Base-by-base conservation (phyloP, 2,888 invertebrate genomes). In the Raillietiella orientalis region DNA sequence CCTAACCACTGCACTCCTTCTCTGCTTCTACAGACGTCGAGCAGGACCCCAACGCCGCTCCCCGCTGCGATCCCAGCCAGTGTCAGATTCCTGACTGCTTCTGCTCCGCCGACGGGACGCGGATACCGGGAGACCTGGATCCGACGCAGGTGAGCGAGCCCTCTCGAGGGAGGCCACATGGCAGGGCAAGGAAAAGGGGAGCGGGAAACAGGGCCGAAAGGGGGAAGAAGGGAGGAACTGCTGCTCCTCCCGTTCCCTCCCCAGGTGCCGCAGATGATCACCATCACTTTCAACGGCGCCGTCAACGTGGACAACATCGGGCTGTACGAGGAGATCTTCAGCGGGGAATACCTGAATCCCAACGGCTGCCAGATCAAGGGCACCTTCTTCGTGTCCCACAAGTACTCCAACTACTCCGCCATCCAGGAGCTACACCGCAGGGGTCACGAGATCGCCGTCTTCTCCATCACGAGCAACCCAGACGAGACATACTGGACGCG, bases 401-500 rank as follows among this genome's bases (percentile, higher is more conserved):
- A 42, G 24, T 42, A 41, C 33, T 39, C 40, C 27, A 43, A 43
- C 29, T 43, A 44, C 33, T 40, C 41, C 5, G 39, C 40, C n/a
- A 39, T 42, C 5, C 42, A 43, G 26, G 39, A 39, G 29, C 35
- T 43, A 12, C 44, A 46, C 34, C 36, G 79, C 34, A 62, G 62
- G 33, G 82, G 82, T 23, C 79, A 82, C 42, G 82, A 82, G 52
- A 79, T 82, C 41, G 61, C 71, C 0, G 71, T 77, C 12, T 79
- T 79, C 52, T 82, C 82, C 3, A 50, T 84, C 28, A 82, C 79
- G 8, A 79, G 79, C 53, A 75, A 77, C 42, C 75, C 77, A 40
- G 74, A 75, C 37, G 77, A 79, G 14, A 62, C 67, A 38, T 82
- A 79, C 49, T 82, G 82, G 79, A 56, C 59, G 5, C 59, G 66